Evolutionary conservation across 2,113 vertebrate genomes (phyloP).

Genomic region (Barnardius zonarius): DNA sequence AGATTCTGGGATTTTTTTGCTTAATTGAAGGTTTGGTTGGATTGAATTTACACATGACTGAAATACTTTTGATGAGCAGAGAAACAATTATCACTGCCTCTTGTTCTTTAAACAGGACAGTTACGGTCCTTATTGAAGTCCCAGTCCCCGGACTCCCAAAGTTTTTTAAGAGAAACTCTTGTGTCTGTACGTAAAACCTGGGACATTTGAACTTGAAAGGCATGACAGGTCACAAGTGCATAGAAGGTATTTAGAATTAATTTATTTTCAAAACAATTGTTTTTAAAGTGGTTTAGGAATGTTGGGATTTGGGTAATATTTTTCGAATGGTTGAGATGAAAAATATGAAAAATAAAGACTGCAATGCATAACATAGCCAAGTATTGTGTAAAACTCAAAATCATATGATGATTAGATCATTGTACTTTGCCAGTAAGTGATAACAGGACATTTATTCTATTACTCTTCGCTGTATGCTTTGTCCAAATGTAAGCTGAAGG

Average conservation of each 20-base stretch:
- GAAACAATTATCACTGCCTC: not conserved
- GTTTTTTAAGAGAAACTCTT: not conserved
- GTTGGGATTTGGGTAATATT: not conserved
- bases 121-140: not conserved
- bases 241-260: not conserved
- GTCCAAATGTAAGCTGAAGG: not conserved
- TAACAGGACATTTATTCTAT: not conserved
- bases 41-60: not conserved
- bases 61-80: not conserved
- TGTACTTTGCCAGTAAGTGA: not conserved
- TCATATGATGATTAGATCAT: not conserved
- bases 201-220: not conserved
- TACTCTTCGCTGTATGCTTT: conserved; percentile 2
- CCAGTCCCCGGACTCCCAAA: not conserved
- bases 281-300: not conserved
- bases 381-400: not conserved
- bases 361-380: not conserved
- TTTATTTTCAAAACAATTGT: conserved; percentile 25
- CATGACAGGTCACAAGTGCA: not conserved
- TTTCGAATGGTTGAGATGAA: not conserved
- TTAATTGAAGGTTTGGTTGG: not conserved
- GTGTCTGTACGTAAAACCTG: not conserved
- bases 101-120: not conserved
- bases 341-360: not conserved
- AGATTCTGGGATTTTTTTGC: not conserved